phyloP scores from a whole-genome alignment of 2,888 invertebrate species.

The Drosophila incognita region DNA sequence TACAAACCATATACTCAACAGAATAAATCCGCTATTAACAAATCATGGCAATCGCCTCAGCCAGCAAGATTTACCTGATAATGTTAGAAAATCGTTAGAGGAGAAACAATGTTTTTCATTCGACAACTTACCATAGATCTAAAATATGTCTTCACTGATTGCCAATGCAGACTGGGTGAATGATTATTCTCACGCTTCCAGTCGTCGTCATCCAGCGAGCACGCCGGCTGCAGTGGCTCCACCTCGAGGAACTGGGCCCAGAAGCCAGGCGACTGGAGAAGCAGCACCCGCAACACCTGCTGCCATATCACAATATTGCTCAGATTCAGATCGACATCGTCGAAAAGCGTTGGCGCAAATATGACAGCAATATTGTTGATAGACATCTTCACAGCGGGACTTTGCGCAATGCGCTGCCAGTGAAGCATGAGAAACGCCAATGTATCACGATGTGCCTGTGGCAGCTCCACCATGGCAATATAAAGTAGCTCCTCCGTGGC shows the following conservation, averaged over 20 bases:
- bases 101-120: fast-evolving
- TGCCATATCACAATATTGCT: constrained; percentile 66
- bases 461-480: constrained; percentile 45
- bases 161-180: constrained; percentile 56
- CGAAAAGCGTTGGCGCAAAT: constrained; percentile 68
- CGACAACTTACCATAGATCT: constrained; percentile 65
- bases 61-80: constrained; percentile 55
- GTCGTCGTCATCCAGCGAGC: constrained; percentile 44
- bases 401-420: constrained; percentile 69
- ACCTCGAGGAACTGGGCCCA: constrained; percentile 69
- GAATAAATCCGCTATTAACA: background rate
- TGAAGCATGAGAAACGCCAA: constrained; percentile 68
- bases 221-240: constrained; percentile 38
- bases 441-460: constrained; percentile 63
- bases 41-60: constrained; percentile 4
- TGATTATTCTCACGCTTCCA: constrained; percentile 43
- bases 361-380: constrained; percentile 62
- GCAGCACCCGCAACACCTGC: constrained; percentile 48
- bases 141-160: constrained; percentile 63
- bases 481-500: constrained; percentile 58
- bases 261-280: constrained; percentile 50
- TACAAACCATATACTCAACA: background rate
- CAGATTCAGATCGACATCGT: constrained; percentile 62
- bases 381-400: constrained; percentile 63
- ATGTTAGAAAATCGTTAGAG: background rate